Base-by-base conservation (phyloP, 2,888 invertebrate species). In the Stramonita haemastoma region DNA sequence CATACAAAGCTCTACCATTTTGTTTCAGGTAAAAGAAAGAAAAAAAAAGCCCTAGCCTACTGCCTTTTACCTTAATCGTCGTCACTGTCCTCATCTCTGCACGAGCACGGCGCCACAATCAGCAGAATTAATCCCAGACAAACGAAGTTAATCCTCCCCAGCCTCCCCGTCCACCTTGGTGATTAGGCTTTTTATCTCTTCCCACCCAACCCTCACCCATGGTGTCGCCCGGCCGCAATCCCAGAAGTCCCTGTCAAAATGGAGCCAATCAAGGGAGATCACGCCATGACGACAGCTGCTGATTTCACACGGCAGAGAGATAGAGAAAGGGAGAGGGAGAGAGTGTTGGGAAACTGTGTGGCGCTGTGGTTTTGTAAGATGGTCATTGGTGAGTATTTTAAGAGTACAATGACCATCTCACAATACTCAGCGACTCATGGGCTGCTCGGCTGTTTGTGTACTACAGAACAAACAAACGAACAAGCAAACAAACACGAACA, bases 301-400 rank as follows among this genome's bases (percentile, higher is more conserved):
- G 46, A 46, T 46, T 46, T 46, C 46, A 46, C 46, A 46, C 4
- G 46, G 46, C 46, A 46, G 46, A 46, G 46, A 46, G 46, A 8
- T 2, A 46, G 46, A 46, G 46, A 8, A 8, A 8, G 19, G 13
- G 17, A 17, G 26, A 22, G 79, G 34, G 36, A 6, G 46, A 22
- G 46, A 46, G 26, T 46, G 26, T 26, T 15, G 8, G 46, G 81
- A 46, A 36, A 15, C 73, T 46, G 46, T 36, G 46, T 87, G 87
- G 36, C 87, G 26, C 87, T 73, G 87, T 66, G 87, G 87, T 87
- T 87, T 87, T 87, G 87, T 87, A 73, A 87, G 87, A 87, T 87
- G 87, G 87, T 87, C 87, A 87, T 87, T 87, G 87, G 87, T 32
- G 73, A 73, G 22, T 4, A 22, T 26, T n/a, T 34, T 6, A 1